Evolutionary conservation across 2,888 invertebrate species (phyloP), one percentile per base, ranked within the genome.

Genomic region (Ptychoptera albimana): DNA sequence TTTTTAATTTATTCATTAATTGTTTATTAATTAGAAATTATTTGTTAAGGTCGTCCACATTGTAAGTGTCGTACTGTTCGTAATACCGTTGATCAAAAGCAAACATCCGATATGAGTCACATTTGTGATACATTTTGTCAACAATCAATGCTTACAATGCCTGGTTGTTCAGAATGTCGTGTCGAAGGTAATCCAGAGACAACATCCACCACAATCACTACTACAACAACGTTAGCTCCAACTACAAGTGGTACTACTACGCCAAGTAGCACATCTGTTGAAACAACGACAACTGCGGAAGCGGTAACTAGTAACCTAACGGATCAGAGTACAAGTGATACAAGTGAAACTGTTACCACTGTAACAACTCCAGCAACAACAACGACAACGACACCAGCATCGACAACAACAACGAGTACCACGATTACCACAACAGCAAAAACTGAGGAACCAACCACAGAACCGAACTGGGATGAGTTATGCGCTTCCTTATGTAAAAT

Each of bases 401-500:
- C 29, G 37, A n/a, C 44, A 39, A 13, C 35, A 23, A 9, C 42
- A 15, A 36, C 30, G 15, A 39, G 42, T 44, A 32, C 46, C 47
- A 41, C 46, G 43, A 15, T 11, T 11, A 8, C 29, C 14, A 45
- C 48, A 48, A 13, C 45, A 13, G n/a, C 37, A 36, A 42, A 43
- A 35, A 43, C 39, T 38, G 12, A 11, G 12, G 13, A n/a, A 13
- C 16, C 47, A 44, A 37, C 52, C 6, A 54, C 54, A 42, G 57
- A 57, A 46, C 64, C 65, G 42, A 71, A 78, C 44, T 81, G 80
- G 80, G 61, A 71, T 13, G 67, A 70, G 44, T 74, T 80, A 73
- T 82, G 82, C 62, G 67, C 69, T 53, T 59, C 68, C 7, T 73
- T 78, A 54, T 82, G 82, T 60, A 64, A 70, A 34, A 72, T 72